These are phyloP conservation scores for Hanleya hanleyi DNA, from an alignment of 2,888 invertebrate genomes.

Conservation along the genomic window DNA sequence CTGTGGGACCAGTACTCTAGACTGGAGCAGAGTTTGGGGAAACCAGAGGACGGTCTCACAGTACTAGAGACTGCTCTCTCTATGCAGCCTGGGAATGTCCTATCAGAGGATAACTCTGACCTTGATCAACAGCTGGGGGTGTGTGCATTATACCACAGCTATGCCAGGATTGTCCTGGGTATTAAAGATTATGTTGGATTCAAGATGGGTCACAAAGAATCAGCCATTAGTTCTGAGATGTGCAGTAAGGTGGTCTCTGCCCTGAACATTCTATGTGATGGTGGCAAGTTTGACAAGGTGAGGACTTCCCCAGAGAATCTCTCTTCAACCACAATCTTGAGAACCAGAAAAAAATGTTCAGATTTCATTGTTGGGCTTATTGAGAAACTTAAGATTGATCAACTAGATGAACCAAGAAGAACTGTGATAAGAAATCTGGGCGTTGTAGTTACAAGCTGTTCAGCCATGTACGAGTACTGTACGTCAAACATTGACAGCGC, in stretches of 20 bases:
- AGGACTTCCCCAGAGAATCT: not conserved
- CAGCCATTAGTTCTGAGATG: not conserved
- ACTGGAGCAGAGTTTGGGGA: slow-evolving; percentile 60
- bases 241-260: slow-evolving; percentile 3
- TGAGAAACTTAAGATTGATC: too few relatives aligned
- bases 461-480: slow-evolving; percentile 61
- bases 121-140: slow-evolving; percentile 28
- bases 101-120: not conserved
- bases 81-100: slow-evolving; percentile 42
- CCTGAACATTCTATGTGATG: slow-evolving; percentile 43
- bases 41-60: slow-evolving; percentile 58
- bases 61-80: slow-evolving; percentile 61
- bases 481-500: too few relatives aligned
- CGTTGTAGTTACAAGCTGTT: too few relatives aligned
- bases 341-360: slow-evolving; percentile 34
- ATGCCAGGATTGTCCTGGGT: slow-evolving; percentile 45
- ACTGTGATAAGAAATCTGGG: too few relatives aligned
- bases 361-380: slow-evolving; percentile 24
- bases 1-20: slow-evolving; percentile 68
- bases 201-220: not conserved
- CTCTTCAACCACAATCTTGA: slow-evolving; percentile 34
- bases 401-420: too few relatives aligned
- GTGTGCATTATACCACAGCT: slow-evolving; percentile 43
- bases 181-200: not conserved
- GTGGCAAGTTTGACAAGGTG: slow-evolving; percentile 33